Base-by-base conservation (phyloP, 1,140 invertebrate species). In the Nymphalis io region DNA sequence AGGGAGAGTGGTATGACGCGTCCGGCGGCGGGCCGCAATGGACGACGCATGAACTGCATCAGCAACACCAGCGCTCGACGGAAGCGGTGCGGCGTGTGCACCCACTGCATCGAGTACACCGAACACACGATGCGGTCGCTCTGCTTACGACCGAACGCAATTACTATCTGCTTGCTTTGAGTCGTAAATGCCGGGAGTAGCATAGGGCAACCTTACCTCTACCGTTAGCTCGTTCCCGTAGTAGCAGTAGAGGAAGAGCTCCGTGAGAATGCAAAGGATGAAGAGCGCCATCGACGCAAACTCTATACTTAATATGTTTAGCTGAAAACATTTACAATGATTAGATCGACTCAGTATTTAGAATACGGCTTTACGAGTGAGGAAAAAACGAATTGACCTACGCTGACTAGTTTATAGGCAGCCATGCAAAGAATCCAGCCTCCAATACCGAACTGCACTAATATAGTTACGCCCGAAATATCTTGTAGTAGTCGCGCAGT, bases 381-480 rank as follows among this genome's bases (percentile, higher is more conserved):
- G n/a, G n/a, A n/a, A 51, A 6, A 20, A 51, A 8, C 20, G 1
- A 20, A 21, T 8, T 20, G 4, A 80, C 84, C 84, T 53, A 90
- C 88, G 42, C 82, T 85, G 18, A 85, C 83, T 1, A 89, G 72
- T 55, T 88, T 87, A 59, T 88, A 91, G 0, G 85, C 86, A 4
- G 87, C 85, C 85, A 90, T 87, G 65, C 87, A 90, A 0, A 89
- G 77, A 21, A 89, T 90, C 83, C 87, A 89, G 1, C 86, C 86
- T 3, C 87, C 85, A 40, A 90, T 85, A 3, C 69, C 83, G 61
- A 90, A 89, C 65, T 90, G 88, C 12, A 90, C 60, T 11, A 90
- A 59, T 5, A 89, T 87, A 0, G 82, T 81, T 0, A 60, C 68
- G 0, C 86, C 84, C 33, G 89, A 89, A 8, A 88, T 81, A 6